Percentiles rank a stretch among this genome's conserved stretches.
Conservation (phyloP, 2,888 invertebrate species). For the Lissocephala sabroskyi region DNA sequence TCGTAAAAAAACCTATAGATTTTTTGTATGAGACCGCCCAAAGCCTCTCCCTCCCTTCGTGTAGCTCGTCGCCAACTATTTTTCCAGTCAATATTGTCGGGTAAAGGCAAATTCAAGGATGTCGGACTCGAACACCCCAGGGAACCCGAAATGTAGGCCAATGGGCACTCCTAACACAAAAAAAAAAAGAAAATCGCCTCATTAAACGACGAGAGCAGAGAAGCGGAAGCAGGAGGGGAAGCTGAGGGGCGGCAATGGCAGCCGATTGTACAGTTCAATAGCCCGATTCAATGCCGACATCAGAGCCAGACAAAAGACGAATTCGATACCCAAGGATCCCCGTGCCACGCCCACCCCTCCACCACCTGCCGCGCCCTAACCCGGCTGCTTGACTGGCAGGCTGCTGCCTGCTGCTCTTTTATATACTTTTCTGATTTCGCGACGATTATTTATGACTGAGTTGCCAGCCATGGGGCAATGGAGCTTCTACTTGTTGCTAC, state of each 20-base stretch:
- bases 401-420: no score
- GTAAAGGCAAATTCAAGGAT: no score
- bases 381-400: no score
- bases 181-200: no score
- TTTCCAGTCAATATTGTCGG: no score
- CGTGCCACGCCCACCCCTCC: background rate
- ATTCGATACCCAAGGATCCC: background rate
- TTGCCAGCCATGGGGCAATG: constrained; percentile 14
- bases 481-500: constrained; percentile 30
- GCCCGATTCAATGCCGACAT: background rate
- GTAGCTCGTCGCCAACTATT: no score
- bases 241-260: background rate
- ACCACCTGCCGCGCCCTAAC: constrained; percentile 17
- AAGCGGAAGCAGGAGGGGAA: no score
- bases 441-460: background rate
- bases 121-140: background rate
- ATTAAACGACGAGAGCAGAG: no score
- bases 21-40: no score
- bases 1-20: no score
- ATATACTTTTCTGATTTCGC: background rate
- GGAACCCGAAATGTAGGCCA: background rate
- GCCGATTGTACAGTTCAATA: constrained; percentile 1
- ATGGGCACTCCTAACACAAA: background rate
- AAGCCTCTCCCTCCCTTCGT: no score
- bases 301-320: background rate